Evolutionary conservation across 2,797 vertebrate genomes (phyloP).

Genomic region (Oophaga sylvatica): DNA sequence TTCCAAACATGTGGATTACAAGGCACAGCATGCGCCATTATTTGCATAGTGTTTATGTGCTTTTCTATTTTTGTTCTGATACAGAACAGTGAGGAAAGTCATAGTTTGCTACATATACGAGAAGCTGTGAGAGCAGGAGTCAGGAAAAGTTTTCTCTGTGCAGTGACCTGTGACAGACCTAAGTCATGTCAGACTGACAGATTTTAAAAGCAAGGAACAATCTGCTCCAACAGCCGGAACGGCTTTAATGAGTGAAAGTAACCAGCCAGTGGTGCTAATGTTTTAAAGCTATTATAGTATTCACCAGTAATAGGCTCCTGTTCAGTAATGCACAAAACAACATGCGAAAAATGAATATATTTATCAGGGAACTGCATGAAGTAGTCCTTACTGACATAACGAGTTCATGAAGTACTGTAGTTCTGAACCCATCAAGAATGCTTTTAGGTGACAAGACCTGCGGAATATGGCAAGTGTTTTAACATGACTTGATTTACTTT

Average conservation of each 20-base stretch:
- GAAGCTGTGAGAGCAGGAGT: background rate
- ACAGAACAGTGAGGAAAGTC: background rate
- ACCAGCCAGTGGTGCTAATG: background rate
- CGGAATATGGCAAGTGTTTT: background rate
- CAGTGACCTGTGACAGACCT: background rate
- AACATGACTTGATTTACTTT: too few species aligned
- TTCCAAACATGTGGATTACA: background rate
- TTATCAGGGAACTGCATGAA: background rate
- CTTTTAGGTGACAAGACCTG: background rate
- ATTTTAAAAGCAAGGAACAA: background rate
- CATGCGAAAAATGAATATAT: background rate
- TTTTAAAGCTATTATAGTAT: background rate
- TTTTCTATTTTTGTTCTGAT: background rate
- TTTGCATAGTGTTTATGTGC: background rate
- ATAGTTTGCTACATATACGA: background rate
- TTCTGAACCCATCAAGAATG: background rate
- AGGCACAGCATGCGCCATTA: background rate
- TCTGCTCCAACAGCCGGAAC: background rate
- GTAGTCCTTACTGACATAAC: too few species aligned
- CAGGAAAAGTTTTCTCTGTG: background rate
- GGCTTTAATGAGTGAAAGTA: background rate
- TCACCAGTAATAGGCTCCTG: background rate
- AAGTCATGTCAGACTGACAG: background rate
- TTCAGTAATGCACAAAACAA: background rate
- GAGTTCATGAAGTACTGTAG: too few species aligned